Conservation (phyloP, 2,888 invertebrate species). For the Andrena haemorrhoa region DNA sequence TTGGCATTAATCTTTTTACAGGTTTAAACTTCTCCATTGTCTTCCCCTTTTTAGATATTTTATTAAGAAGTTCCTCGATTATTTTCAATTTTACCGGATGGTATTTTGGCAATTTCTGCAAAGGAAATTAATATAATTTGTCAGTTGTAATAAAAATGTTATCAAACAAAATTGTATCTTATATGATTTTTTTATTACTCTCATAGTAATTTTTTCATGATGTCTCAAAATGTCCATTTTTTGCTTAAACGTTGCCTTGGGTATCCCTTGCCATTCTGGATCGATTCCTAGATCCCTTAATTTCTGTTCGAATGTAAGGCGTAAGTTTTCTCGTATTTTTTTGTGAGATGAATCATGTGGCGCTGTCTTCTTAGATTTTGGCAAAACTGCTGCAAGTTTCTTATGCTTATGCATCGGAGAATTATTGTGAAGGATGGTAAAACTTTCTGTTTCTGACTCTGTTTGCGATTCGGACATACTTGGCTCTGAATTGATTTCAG, state of each 20-base stretch:
- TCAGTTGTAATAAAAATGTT: slow-evolving; percentile 9
- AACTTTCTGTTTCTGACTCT: slow-evolving; percentile 44
- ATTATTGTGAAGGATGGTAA: slow-evolving; percentile 36
- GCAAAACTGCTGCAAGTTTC: not conserved
- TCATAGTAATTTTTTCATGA: slow-evolving; percentile 86
- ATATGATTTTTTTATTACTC: slow-evolving; percentile 83
- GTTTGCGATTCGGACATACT: slow-evolving; percentile 37
- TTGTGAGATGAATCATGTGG: slow-evolving; percentile 30
- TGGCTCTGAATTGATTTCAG: slow-evolving; percentile 40
- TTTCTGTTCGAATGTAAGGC: slow-evolving; percentile 85
- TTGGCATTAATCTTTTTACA: slow-evolving; percentile 86
- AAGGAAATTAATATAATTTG: slow-evolving; percentile 47
- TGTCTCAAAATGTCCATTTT: slow-evolving; percentile 87
- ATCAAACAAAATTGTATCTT: not conserved
- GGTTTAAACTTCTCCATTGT: slow-evolving; percentile 74
- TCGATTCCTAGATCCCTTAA: slow-evolving; percentile 88
- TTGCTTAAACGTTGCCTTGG: slow-evolving; percentile 86
- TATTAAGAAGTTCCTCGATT: slow-evolving; percentile 85
- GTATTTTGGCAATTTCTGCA: slow-evolving; percentile 86
- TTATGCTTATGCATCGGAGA: slow-evolving; percentile 17
- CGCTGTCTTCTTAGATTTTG: slow-evolving; percentile 26
- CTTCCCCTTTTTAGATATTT: slow-evolving; percentile 77
- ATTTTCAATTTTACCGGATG: slow-evolving; percentile 85
- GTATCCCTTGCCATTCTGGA: slow-evolving; percentile 87
- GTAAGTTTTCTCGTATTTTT: slow-evolving; percentile 73